A percentile compares a stretch with the other conserved stretches of the same genome.
phyloP scores from a whole-genome alignment of 2,797 vertebrate species.

The Urocyon cinereoargenteus region DNA sequence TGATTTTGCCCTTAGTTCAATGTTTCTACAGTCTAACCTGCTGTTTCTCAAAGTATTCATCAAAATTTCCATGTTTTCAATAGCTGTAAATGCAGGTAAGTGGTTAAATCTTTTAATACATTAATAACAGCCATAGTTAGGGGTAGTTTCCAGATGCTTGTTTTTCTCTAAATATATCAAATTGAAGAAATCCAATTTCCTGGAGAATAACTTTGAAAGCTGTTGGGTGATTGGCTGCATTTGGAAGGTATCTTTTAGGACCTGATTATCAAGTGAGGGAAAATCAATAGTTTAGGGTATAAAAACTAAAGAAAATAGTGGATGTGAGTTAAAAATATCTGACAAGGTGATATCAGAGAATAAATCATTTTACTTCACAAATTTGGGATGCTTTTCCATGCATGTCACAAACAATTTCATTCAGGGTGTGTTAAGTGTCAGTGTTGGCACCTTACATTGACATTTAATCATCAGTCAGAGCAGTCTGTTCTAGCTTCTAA shows the following conservation, averaged over 20 bases:
- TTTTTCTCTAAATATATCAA: constrained; percentile 9
- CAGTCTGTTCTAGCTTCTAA: not conserved
- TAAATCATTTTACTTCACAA: not conserved
- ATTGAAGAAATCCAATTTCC: constrained; percentile 30
- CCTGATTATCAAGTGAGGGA: not conserved
- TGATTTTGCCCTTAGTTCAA: not conserved
- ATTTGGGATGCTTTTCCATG: not conserved
- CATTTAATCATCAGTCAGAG: not conserved
- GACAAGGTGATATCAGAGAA: not conserved
- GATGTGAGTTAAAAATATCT: not conserved
- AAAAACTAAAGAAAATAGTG: not conserved
- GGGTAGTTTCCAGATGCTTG: not conserved
- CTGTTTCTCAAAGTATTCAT: not conserved
- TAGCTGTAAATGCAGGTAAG: not conserved
- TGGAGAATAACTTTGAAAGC: constrained; percentile 8
- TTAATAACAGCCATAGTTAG: not conserved
- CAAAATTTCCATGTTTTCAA: not conserved
- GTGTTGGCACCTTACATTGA: not conserved
- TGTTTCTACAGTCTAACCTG: not conserved
- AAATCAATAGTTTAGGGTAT: not conserved
- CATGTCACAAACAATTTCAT: constrained; percentile 13
- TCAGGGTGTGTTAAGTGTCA: constrained; percentile 29
- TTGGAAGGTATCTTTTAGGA: not conserved
- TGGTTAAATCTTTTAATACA: not conserved
- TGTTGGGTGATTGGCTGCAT: not conserved